Conservation (phyloP, 1,140 invertebrate species). For the Trissolcus basalis region DNA sequence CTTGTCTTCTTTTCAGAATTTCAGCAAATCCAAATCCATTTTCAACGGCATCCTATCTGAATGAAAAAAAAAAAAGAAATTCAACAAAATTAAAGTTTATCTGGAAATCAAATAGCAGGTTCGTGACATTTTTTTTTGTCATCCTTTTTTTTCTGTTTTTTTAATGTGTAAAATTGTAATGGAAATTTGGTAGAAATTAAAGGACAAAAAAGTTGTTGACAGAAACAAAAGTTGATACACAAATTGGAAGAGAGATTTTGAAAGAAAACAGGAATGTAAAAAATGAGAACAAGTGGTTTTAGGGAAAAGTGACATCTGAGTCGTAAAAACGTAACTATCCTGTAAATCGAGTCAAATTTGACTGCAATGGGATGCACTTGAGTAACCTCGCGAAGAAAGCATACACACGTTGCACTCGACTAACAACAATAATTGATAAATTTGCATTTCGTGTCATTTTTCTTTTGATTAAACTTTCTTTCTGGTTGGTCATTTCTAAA, state of each 20-base stretch:
- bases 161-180: too few species aligned
- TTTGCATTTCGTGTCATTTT: constrained; percentile 55
- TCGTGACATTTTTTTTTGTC: too few species aligned
- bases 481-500: constrained; percentile 37
- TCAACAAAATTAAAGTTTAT: too few species aligned
- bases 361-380: constrained; percentile 40
- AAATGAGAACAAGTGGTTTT: neutral
- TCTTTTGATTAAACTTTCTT: constrained; percentile 55
- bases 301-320: constrained; percentile 1
- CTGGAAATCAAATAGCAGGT: too few species aligned
- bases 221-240: too few species aligned
- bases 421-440: constrained; percentile 53
- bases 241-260: too few species aligned
- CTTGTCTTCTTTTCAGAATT: constrained; percentile 19
- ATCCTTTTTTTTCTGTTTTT: too few species aligned
- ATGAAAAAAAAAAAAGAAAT: too few species aligned
- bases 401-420: constrained; percentile 44
- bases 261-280: neutral
- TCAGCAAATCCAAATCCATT: constrained; percentile 16
- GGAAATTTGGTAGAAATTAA: too few species aligned
- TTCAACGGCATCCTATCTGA: too few species aligned
- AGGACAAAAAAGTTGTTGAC: too few species aligned
- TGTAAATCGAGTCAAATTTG: constrained; percentile 33
- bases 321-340: neutral
- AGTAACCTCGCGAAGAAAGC: constrained; percentile 51